Conservation (phyloP, 2,888 invertebrate species). For the Achlya flavicornis region DNA sequence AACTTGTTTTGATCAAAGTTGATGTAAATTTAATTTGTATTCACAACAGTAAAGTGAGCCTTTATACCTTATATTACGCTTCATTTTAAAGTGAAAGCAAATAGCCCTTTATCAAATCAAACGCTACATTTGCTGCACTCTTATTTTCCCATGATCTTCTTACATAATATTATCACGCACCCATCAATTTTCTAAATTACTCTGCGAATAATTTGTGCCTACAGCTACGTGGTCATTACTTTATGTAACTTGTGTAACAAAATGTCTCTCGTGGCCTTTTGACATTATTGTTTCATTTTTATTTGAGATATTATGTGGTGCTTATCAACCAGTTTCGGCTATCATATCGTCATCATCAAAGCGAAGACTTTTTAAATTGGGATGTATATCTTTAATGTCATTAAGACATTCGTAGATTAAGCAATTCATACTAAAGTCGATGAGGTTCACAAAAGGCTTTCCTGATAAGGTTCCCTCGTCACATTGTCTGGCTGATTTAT, state of each 20-base stretch:
- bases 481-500: not conserved
- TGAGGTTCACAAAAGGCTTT: not conserved
- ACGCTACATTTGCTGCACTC: not conserved
- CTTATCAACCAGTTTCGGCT: not conserved
- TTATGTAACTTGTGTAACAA: not conserved
- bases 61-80: too few species aligned
- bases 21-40: too few species aligned
- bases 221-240: not conserved
- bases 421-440: not conserved
- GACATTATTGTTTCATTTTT: not conserved
- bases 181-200: slow-evolving; percentile 7
- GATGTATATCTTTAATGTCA: too few species aligned
- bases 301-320: not conserved
- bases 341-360: not conserved
- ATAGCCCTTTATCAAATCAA: not conserved
- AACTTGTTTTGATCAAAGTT: too few species aligned
- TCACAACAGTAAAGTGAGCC: too few species aligned
- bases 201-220: not conserved
- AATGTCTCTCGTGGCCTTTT: slow-evolving; percentile 2
- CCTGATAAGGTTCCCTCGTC: not conserved
- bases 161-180: not conserved
- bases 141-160: not conserved
- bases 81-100: too few species aligned
- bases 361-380: not conserved
- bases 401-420: too few species aligned